phyloP scores from a whole-genome alignment of 1,140 invertebrate genomes.

The Gonioctena quinquepunctata region DNA sequence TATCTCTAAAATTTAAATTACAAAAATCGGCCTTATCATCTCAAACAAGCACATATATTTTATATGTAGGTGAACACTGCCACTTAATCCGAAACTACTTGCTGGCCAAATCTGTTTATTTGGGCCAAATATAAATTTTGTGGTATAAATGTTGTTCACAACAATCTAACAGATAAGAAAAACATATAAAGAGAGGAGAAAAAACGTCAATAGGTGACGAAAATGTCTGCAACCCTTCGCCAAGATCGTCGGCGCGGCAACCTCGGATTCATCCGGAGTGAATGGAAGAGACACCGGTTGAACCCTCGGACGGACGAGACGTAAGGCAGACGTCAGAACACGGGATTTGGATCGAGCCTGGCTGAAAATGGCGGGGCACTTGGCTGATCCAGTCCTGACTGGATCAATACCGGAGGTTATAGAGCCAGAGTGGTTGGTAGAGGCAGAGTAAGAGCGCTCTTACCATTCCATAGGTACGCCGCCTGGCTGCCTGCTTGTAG shows the following conservation, averaged over 20 bases:
- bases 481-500: too few species aligned
- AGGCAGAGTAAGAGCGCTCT: not conserved
- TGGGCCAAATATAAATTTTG: too few species aligned
- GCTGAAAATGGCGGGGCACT: not conserved
- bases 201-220: too few species aligned
- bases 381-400: not conserved
- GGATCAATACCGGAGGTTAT: not conserved
- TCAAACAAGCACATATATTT: too few species aligned
- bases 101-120: too few species aligned
- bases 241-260: not conserved
- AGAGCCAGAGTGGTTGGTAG: not conserved
- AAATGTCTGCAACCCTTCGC: not conserved
- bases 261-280: not conserved
- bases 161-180: too few species aligned
- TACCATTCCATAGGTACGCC: not conserved
- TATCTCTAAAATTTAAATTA: too few species aligned
- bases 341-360: not conserved
- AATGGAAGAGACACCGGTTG: not conserved
- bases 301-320: not conserved
- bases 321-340: not conserved
- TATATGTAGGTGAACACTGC: too few species aligned
- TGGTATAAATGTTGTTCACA: too few species aligned
- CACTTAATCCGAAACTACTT: too few species aligned
- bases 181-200: too few species aligned
- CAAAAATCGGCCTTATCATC: too few species aligned